These are phyloP conservation scores for Agrypnus murinus DNA, from an alignment of 2,888 invertebrate genomes.

Conservation along the genomic window DNA sequence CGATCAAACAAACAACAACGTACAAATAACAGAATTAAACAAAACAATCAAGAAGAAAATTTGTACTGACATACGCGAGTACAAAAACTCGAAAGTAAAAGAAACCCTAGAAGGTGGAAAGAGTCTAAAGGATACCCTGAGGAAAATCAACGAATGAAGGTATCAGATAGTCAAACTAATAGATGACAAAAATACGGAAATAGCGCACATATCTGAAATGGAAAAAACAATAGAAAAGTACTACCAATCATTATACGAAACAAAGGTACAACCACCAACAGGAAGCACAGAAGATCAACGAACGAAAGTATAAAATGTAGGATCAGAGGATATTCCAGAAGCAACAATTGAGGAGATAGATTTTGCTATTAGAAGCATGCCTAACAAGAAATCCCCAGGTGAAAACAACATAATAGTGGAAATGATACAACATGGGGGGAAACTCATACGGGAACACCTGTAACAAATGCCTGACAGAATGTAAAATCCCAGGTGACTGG, in stretches of 20 bases:
- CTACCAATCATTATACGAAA: constrained; percentile 9
- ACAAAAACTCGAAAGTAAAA: constrained; percentile 19
- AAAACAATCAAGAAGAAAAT: no score
- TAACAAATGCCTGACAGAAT: constrained; percentile 9
- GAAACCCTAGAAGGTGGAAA: constrained; percentile 5
- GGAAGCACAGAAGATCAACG: constrained; percentile 10
- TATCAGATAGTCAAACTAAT: constrained; percentile 11
- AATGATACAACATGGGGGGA: no score
- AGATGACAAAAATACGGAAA: constrained; percentile 6
- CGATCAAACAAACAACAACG: constrained; percentile 9
- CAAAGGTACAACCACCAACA: constrained; percentile 13
- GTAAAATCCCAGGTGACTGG: constrained; percentile 13
- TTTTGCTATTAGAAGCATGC: no score
- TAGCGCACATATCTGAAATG: not conserved
- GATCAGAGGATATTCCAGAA: no score
- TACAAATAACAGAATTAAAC: constrained; percentile 6
- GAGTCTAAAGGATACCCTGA: constrained; percentile 6
- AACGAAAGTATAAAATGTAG: no score
- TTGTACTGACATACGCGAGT: not conserved
- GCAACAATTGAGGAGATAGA: no score
- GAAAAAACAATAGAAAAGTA: constrained; percentile 11
- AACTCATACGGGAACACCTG: constrained; percentile 6
- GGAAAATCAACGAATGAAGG: not conserved
- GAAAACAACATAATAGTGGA: no score
- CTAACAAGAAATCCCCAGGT: no score